A percentile compares a stretch with the other conserved stretches of the same genome.
Conservation (phyloP, 2,797 vertebrate genomes). For the Lepilemur septentrionalis region DNA sequence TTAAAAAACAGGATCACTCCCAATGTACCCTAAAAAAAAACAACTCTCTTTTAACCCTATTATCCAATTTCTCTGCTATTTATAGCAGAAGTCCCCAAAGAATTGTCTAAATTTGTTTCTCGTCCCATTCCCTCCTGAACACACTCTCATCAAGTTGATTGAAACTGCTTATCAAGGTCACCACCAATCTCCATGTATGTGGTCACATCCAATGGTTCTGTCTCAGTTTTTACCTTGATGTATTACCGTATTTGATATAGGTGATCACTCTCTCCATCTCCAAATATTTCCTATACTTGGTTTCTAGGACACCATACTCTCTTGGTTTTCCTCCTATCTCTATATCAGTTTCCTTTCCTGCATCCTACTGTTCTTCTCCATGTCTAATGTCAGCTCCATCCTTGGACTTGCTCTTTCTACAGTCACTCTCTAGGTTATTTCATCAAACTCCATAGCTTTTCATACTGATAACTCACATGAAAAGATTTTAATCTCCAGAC, state of each 20-base stretch:
- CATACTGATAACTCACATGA: not conserved
- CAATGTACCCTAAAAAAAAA: not conserved
- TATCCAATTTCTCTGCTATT: not conserved
- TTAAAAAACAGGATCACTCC: not conserved
- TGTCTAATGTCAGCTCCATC: slow-evolving; percentile 58
- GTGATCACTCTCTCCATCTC: not conserved
- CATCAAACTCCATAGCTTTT: not conserved
- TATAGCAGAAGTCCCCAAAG: not conserved
- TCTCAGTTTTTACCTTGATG: not conserved
- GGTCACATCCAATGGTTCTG: not conserved
- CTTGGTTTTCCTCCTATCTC: not conserved
- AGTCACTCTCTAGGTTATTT: not conserved
- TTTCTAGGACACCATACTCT: not conserved
- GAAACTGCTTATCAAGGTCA: not conserved
- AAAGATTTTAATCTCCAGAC: not conserved
- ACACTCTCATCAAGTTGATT: not conserved
- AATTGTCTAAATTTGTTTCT: not conserved
- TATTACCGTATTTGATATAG: not conserved
- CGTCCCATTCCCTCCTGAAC: not conserved
- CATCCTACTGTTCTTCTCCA: slow-evolving; percentile 58
- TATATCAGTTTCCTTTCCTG: not conserved
- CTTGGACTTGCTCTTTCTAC: not conserved
- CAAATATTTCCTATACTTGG: not conserved
- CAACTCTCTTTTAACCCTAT: not conserved
- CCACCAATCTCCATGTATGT: not conserved